These are phyloP conservation scores for Sturnira hondurensis DNA, from an alignment of 2,113 vertebrate genomes.

Conservation along the genomic window DNA sequence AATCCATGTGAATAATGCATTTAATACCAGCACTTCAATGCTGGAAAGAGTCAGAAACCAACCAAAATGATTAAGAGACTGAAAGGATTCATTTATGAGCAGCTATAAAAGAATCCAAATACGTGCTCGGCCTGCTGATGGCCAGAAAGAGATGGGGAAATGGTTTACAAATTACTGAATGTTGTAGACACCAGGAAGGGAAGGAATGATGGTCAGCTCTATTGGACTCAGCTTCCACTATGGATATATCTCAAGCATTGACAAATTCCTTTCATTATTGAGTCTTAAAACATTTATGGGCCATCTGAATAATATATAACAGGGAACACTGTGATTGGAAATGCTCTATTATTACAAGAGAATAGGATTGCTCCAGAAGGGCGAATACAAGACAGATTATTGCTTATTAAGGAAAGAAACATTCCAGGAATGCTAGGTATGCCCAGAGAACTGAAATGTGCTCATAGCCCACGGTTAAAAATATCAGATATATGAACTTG, in stretches of 20 bases:
- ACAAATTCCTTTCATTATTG: slow-evolving; percentile 67
- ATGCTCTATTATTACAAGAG: slow-evolving; percentile 40
- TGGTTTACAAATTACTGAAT: slow-evolving; percentile 4
- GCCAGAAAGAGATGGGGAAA: not conserved
- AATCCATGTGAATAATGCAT: slow-evolving; percentile 4
- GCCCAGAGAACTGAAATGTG: not conserved
- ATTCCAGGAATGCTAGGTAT: not conserved
- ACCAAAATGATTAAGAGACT: slow-evolving; percentile 58
- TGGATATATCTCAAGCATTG: slow-evolving; percentile 40
- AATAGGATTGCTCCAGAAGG: slow-evolving; percentile 4
- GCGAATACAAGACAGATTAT: slow-evolving; percentile 49
- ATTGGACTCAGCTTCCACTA: not conserved
- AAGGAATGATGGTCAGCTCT: slow-evolving; percentile 13
- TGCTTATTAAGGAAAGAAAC: slow-evolving; percentile 65
- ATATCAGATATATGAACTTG: not conserved
- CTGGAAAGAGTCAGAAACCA: slow-evolving; percentile 1
- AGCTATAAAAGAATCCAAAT: slow-evolving; percentile 20
- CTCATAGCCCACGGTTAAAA: not conserved
- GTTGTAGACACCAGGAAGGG: not conserved
- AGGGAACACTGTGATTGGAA: slow-evolving; percentile 56
- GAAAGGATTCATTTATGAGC: slow-evolving; percentile 44
- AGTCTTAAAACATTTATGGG: slow-evolving; percentile 72
- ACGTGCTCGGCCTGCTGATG: not conserved
- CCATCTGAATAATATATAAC: slow-evolving; percentile 70
- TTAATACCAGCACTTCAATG: slow-evolving; percentile 20